phyloP scores from a whole-genome alignment of 37 sponge, comb jelly and placozoan species.

The Haliclona indistincta region DNA sequence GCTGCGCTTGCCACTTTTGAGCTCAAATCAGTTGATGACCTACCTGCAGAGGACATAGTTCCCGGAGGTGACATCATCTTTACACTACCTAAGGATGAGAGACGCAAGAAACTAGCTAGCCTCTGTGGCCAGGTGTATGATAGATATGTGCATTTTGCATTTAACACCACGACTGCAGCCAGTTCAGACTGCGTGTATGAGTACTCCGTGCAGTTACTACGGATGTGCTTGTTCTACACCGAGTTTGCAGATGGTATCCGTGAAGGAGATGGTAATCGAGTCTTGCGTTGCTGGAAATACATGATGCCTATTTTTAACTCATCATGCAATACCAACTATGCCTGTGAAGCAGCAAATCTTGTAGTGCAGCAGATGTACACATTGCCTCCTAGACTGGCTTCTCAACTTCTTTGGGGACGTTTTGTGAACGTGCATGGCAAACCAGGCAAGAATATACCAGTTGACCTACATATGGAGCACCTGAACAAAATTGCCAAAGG shows the following conservation, averaged over 20 bases:
- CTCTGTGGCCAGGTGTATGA: too few relatives aligned
- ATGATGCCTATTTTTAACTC: slow-evolving; percentile 12
- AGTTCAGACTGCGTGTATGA: neutral
- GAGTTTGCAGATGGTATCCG: slow-evolving; percentile 15
- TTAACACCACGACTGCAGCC: neutral
- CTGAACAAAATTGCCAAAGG: slow-evolving; percentile 12
- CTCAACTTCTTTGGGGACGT: slow-evolving; percentile 20
- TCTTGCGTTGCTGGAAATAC: slow-evolving; percentile 23
- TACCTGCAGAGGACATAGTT: slow-evolving; percentile 12
- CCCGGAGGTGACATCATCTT: too few relatives aligned
- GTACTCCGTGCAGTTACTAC: slow-evolving; percentile 4
- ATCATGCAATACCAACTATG: slow-evolving; percentile 10
- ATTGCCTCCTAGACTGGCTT: slow-evolving; percentile 7
- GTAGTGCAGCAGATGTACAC: neutral
- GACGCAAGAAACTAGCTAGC: too few relatives aligned
- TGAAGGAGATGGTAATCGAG: slow-evolving; percentile 29
- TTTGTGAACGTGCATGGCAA: slow-evolving; percentile 27
- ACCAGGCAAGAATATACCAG: slow-evolving; percentile 18
- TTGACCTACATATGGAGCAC: slow-evolving; percentile 16
- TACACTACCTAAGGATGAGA: too few relatives aligned
- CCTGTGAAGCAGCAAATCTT: slow-evolving; percentile 9
- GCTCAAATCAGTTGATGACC: slow-evolving; percentile 17
- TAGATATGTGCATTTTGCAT: too few relatives aligned
- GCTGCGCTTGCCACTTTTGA: slow-evolving; percentile 23
- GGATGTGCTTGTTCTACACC: neutral